Evolutionary conservation across 92 coral and sea anemone species (phyloP).

Genomic region (Zoanthus solanderi): DNA sequence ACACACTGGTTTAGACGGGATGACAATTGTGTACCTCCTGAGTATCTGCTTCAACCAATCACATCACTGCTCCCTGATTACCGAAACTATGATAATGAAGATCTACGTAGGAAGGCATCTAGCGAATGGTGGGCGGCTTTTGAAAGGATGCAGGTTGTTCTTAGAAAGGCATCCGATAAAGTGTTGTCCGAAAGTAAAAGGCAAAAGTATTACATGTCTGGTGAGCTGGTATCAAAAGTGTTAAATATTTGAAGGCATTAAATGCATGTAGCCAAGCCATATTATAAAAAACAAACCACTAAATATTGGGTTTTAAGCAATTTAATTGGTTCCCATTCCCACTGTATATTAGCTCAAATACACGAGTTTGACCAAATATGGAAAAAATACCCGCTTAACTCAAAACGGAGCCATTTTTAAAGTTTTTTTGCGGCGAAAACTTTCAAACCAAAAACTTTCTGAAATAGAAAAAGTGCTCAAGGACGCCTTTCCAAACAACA

Average conservation of each 20-base stretch:
- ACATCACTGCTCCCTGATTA: slow-evolving; percentile 88
- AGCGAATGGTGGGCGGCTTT: slow-evolving; percentile 94
- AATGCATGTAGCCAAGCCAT: background rate
- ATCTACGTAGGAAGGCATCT: slow-evolving; percentile 89
- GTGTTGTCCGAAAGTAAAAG: slow-evolving; percentile 67
- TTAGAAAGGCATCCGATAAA: slow-evolving; percentile 86
- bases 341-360: too few relatives aligned
- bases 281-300: background rate
- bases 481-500: too few relatives aligned
- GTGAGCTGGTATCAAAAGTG: slow-evolving; percentile 34
- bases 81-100: slow-evolving; percentile 81
- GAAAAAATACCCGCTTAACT: too few relatives aligned
- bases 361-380: too few relatives aligned
- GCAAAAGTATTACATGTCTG: slow-evolving; percentile 94
- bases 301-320: too few relatives aligned
- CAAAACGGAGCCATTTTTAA: too few relatives aligned
- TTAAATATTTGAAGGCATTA: too few relatives aligned
- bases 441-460: too few relatives aligned
- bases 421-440: too few relatives aligned
- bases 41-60: slow-evolving; percentile 90
- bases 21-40: slow-evolving; percentile 91
- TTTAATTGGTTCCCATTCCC: too few relatives aligned
- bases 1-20: slow-evolving; percentile 86
- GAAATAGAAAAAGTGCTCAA: too few relatives aligned
- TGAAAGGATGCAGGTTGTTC: slow-evolving; percentile 92